Evolutionary conservation across 2,113 vertebrate species (phyloP), one percentile per base, ranked within the genome.

Genomic region (Brachyhypopomus gauderio): DNA sequence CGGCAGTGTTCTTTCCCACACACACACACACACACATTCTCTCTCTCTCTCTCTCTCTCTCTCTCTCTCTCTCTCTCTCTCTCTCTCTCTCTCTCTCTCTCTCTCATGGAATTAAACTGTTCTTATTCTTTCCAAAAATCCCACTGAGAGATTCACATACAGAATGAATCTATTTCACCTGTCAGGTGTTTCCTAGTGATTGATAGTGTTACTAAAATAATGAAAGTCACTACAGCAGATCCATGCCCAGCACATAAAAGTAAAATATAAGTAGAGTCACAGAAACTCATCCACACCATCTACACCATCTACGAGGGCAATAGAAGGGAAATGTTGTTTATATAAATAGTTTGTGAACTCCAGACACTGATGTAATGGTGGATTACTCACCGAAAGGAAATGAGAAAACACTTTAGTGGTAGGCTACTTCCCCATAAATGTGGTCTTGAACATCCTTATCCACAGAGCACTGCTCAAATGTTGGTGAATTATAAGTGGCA

Each of bases 201-300:
- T 69, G 66, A 69, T 69, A n/a, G 66, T n/a, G 30, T 36, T 38
- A 4, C 30, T 38, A 8, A 69, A 69, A 20, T 69, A 69, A 69
- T 69, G 66, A 69, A 34, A 69, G 66, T 69, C 66, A 38, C 36
- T 38, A 69, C 14, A 17, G 20, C 66, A 20, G 66, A 20, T 69
- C 66, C 66, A 38, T 69, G 30, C 38, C 66, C 30, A 38, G 19
- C 64, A 19, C 64, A 19, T 67, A 34, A 66, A 34, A 34, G 34
- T 34, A 36, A 66, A 66, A 69, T 69, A 36, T 38, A 38, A 69
- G 63, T 12, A 66, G 34, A 17, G 12, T 69, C 66, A 20, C 5
- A 38, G 66, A 20, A 69, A 30, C 66, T 69, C 20, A 69, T 20
- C 34, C 34, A 38, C 12, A 12, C 12, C 45, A 52, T 52, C 45